Conservation (phyloP, 2,113 vertebrate species). For the Scopus umbretta region DNA sequence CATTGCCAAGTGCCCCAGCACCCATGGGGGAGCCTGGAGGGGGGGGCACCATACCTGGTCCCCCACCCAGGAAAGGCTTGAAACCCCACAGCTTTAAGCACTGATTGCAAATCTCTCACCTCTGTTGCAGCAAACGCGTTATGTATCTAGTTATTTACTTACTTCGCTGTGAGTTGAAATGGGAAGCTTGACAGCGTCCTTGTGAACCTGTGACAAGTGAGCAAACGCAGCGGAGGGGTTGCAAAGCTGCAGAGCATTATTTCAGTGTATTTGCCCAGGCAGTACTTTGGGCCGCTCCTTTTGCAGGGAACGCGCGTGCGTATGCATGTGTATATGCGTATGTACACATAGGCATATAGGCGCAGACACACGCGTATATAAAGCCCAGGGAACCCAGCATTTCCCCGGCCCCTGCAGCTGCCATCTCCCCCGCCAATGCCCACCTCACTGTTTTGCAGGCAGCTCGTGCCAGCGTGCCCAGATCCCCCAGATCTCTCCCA, state of each 20-base stretch:
- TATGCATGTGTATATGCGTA: accelerated
- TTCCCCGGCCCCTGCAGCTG: neutral
- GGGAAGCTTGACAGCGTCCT: accelerated
- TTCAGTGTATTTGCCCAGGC: neutral
- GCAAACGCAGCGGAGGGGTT: neutral
- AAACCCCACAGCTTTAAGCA: neutral
- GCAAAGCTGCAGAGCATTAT: accelerated
- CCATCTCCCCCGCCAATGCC: neutral
- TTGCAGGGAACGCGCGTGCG: neutral
- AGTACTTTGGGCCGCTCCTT: neutral
- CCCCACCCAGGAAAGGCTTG: neutral
- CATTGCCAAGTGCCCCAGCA: neutral
- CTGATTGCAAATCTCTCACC: neutral
- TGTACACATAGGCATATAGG: too few relatives aligned
- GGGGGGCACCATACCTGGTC: accelerated
- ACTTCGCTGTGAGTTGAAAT: neutral
- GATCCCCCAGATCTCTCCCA: too few relatives aligned
- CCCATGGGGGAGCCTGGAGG: neutral
- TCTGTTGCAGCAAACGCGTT: neutral
- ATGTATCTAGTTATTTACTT: neutral
- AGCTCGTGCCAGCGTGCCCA: neutral
- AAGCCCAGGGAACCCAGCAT: neutral
- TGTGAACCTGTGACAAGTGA: neutral
- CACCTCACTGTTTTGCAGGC: neutral
- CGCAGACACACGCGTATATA: too few relatives aligned